Conservation (phyloP, 2,797 vertebrate genomes). For the Pyrocephalus nanus region DNA sequence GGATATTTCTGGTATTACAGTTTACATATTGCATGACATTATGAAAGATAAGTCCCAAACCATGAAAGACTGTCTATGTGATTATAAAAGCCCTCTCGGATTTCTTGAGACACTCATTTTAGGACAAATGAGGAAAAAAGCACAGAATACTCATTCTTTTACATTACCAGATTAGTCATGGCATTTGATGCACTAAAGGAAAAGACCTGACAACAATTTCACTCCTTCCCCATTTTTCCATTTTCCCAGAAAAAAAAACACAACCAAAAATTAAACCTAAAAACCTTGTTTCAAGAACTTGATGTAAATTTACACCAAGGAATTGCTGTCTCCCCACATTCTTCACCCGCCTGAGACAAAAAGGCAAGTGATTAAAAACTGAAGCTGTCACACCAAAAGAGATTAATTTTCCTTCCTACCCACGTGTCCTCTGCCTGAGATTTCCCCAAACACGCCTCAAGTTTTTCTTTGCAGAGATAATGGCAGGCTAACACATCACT, state of each 20-base stretch:
- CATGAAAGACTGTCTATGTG: not conserved
- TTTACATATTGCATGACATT: not conserved
- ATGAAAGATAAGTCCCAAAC: not conserved
- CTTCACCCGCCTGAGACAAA: not conserved
- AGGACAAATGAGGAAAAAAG: not conserved
- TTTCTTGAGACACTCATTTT: not conserved
- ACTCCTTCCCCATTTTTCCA: not conserved
- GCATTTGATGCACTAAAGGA: not conserved
- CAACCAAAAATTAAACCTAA: no score
- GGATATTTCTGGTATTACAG: not conserved
- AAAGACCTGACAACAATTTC: not conserved
- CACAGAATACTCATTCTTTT: not conserved
- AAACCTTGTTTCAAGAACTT: not conserved
- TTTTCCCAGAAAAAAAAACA: not conserved
- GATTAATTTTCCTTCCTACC: conserved; percentile 9
- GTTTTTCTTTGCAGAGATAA: not conserved
- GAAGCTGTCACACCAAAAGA: conserved; percentile 24
- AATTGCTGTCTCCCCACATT: not conserved
- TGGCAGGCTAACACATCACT: not conserved
- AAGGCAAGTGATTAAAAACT: conserved; percentile 14
- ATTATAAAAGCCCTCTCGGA: not conserved
- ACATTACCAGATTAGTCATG: not conserved
- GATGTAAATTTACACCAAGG: not conserved
- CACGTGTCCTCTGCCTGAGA: not conserved
- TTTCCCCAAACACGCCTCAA: not conserved